Base-by-base conservation (phyloP, 2,888 invertebrate genomes). In the Ellobium chinense region DNA sequence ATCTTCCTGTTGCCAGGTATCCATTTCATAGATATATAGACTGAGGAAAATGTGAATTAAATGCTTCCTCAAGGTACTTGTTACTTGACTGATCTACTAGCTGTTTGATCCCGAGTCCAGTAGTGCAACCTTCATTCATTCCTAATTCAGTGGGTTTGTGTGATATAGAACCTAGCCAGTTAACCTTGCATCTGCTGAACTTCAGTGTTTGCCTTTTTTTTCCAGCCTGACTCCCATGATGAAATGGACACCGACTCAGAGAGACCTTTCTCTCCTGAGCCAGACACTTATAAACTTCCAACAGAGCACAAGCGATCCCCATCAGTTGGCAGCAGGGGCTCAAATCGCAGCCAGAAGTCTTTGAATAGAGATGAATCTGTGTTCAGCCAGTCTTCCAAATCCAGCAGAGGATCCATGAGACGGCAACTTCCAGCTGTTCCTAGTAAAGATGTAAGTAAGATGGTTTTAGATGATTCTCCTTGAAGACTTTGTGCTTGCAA, bases 201-300 rank as follows among this genome's bases (percentile, higher is more conserved):
- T 31, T 36, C 2, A 27, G 2, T 54, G 36, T 2, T 69, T 39
- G n/a, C 21, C 29, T 31, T 24, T 72, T 58, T 60, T n/a, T n/a
- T n/a, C 88, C 88, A 89, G 68, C 82, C 82, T 12, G 91, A 91
- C 39, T 89, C 89, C 5, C 89, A 90, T 54, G 91, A 91, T 74
- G 91, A 91, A 73, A 82, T 88, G 72, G 91, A 91, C 24, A 87
- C 89, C 24, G 91, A 90, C 77, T 82, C 87, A 1, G 90, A 90
- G 46, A 63, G 80, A 21, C 80, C 82, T 9, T 65, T 68, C 0
- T 84, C 85, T 14, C 78, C 74, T 9, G 65, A 54, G 24, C 72
- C 79, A 21, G 87, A 88, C 24, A 18, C 84, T 21, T 75, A 79
- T 18, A 84, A 85, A 27, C 77, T 82, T 54, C 79, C 81, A n/a